Base-by-base conservation (phyloP, 2,113 vertebrate species). In the Gopherus flavomarginatus region DNA sequence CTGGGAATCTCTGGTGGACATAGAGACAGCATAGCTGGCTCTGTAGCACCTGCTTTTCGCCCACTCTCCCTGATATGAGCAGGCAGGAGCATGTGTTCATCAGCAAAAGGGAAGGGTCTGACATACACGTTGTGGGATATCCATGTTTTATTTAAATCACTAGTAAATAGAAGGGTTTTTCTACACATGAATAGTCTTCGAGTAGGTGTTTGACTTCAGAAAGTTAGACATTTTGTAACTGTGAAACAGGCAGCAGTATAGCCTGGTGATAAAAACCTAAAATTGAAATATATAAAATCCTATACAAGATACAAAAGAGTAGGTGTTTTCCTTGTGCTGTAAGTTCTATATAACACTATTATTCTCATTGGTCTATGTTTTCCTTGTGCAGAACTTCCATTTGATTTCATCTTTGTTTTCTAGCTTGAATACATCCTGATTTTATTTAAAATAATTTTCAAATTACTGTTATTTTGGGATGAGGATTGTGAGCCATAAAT, bases 181-280 rank as follows among this genome's bases (percentile, higher is more conserved):
- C 1, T 19, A 12, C 85, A 92, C 21, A 11, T 38, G 54, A 92
- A 83, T 47, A 29, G 24, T 11, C 83, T 83, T 93, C 78, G 78
- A 83, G 47, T 88, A 88, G 65, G 31, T 50, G 29, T 83, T 83
- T 91, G 59, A 91, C 81, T 90, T 94, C 85, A 94, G 80, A 85
- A 49, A 49, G 2, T 11, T 82, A 90, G 83, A 57, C 95, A 94
- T 93, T 97, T 94, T 95, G 81, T 91, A 96, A 3, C 38, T 93
- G 79, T 85, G 91, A 97, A 97, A 92, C 85, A 95, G 94, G 90
- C 93, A 87, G 89, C 90, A 90, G 86, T 80, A 91, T 85, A 86
- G 96, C 80, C 53, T 93, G 44, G 88, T 96, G 92, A 95, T 65
- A 86, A 89, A 94, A 95, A 91, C 94, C 93, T 93, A 89, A 97